A percentile compares a stretch with the other conserved stretches of the same genome.
Conservation (phyloP, 2,888 invertebrate genomes). For the Corythucha ciliata region DNA sequence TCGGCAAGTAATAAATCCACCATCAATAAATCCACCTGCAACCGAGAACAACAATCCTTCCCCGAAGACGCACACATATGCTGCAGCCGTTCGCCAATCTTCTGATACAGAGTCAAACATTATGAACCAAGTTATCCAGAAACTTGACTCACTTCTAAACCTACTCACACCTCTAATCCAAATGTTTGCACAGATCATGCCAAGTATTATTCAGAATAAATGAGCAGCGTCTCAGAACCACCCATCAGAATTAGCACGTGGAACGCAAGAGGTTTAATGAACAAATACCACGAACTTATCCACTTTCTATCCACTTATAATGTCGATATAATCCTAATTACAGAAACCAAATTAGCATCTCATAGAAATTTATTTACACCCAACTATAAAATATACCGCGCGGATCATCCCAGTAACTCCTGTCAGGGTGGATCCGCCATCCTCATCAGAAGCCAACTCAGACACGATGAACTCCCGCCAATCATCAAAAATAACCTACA, state of each 20-base stretch:
- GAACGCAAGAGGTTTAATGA: background rate
- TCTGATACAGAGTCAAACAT: too few species aligned
- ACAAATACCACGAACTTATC: conserved; percentile 2
- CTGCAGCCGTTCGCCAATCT: too few species aligned
- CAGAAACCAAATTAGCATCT: conserved; percentile 9
- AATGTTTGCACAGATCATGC: background rate
- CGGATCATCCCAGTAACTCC: conserved; percentile 10
- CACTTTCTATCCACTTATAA: background rate
- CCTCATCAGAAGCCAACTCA: background rate
- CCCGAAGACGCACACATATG: too few species aligned
- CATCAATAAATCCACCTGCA: too few species aligned
- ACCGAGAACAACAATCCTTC: too few species aligned
- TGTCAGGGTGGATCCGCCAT: conserved; percentile 2
- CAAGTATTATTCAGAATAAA: background rate
- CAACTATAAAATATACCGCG: background rate
- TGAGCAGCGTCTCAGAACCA: background rate
- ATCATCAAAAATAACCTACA: conserved; percentile 1
- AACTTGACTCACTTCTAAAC: conserved; percentile 7
- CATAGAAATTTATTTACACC: background rate
- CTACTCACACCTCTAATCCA: background rate
- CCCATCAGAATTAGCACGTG: conserved; percentile 5
- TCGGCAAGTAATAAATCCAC: too few species aligned
- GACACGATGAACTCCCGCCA: conserved; percentile 1
- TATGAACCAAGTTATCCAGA: conserved; percentile 1
- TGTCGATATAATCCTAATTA: conserved; percentile 2